Percentiles rank a stretch among this genome's conserved stretches.
Evolutionary conservation across 1,140 invertebrate genomes (phyloP).

Genomic region (Sinonovacula constricta): DNA sequence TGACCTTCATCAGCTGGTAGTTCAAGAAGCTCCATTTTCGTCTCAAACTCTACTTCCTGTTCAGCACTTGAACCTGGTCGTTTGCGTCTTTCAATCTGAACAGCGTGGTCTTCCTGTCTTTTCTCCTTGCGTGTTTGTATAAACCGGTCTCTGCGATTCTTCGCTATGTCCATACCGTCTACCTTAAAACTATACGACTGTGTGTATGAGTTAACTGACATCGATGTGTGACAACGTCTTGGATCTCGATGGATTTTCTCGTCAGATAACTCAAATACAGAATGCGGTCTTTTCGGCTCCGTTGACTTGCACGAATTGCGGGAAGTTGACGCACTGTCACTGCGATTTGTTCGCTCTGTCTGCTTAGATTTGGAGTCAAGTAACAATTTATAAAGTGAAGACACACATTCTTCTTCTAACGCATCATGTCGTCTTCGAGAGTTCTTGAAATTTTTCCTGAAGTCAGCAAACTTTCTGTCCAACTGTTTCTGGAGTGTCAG

Average conservation of each 20-base stretch:
- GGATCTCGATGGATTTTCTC: background rate
- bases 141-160: slow-evolving; percentile 2
- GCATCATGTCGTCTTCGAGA: slow-evolving; percentile 30
- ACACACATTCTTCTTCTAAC: slow-evolving; percentile 33
- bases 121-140: slow-evolving; percentile 11
- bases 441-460: slow-evolving; percentile 23
- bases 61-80: too few species aligned
- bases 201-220: slow-evolving; percentile 24
- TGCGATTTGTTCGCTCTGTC: background rate
- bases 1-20: too few species aligned
- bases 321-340: background rate
- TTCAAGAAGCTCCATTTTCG: too few species aligned
- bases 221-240: background rate
- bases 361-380: slow-evolving; percentile 25
- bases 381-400: slow-evolving; percentile 22
- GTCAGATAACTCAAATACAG: background rate
- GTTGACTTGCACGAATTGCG: background rate
- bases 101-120: background rate
- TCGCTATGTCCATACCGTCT: slow-evolving; percentile 24
- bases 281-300: slow-evolving; percentile 10
- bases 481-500: slow-evolving; percentile 29
- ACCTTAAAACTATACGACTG: slow-evolving; percentile 37
- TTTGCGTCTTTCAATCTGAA: slow-evolving; percentile 25
- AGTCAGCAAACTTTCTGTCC: slow-evolving; percentile 11
- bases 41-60: too few species aligned